phyloP scores from a whole-genome alignment of 1,140 invertebrate genomes.

The Drosophila nigromelanica region DNA sequence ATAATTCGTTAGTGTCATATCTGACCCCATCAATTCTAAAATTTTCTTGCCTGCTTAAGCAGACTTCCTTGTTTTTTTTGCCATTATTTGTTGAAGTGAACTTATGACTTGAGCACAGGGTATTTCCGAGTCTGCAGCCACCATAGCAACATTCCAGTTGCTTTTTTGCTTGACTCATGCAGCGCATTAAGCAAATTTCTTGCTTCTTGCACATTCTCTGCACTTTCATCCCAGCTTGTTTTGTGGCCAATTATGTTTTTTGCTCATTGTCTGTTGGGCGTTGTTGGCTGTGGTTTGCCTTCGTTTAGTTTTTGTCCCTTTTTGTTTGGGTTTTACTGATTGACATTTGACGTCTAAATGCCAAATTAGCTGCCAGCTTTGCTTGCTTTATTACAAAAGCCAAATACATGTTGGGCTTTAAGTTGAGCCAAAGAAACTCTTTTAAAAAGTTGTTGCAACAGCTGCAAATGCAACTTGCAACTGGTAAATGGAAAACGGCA shows the following conservation, averaged over 20 bases:
- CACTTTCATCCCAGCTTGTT: slow-evolving; percentile 56
- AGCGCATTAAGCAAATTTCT: slow-evolving; percentile 74
- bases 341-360: slow-evolving; percentile 81
- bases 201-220: slow-evolving; percentile 47
- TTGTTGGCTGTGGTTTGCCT: slow-evolving; percentile 11
- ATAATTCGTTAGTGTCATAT: too few relatives aligned
- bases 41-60: too few relatives aligned
- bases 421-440: slow-evolving; percentile 30
- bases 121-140: background rate
- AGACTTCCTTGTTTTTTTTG: too few relatives aligned
- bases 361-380: slow-evolving; percentile 69
- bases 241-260: slow-evolving; percentile 76
- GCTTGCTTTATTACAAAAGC: slow-evolving; percentile 33
- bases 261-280: slow-evolving; percentile 24
- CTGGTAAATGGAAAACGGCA: slow-evolving; percentile 17
- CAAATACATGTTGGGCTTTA: slow-evolving; percentile 22
- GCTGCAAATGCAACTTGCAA: slow-evolving; percentile 28
- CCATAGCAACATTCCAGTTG: background rate
- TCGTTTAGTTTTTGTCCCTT: slow-evolving; percentile 23
- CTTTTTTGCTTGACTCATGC: slow-evolving; percentile 23
- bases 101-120: background rate
- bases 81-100: too few relatives aligned
- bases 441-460: slow-evolving; percentile 32
- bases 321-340: slow-evolving; percentile 52
- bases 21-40: too few relatives aligned